Evolutionary conservation across 1,140 invertebrate species (phyloP).

Genomic region (Myzus persicae): DNA sequence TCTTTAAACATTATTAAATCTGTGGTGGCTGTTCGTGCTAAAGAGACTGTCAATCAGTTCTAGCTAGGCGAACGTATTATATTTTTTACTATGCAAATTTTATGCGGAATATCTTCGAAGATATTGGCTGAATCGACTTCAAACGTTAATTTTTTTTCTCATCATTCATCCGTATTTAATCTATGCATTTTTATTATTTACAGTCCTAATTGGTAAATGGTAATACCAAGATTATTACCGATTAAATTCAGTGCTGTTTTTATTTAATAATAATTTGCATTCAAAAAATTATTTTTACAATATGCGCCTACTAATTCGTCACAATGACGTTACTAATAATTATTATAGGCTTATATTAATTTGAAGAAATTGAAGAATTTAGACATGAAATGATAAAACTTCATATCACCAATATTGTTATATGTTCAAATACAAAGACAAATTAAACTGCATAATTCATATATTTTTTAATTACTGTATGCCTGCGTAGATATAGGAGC

Average conservation of each 20-base stretch:
- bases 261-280: background rate
- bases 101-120: background rate
- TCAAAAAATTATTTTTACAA: background rate
- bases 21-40: background rate
- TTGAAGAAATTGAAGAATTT: background rate
- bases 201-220: background rate
- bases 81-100: background rate
- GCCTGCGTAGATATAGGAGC: background rate
- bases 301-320: too few species aligned
- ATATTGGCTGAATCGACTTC: background rate
- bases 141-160: background rate
- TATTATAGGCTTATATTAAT: background rate
- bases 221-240: background rate
- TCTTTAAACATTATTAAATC: background rate
- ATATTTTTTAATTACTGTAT: background rate
- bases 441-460: background rate
- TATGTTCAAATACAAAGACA: background rate
- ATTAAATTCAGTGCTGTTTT: background rate
- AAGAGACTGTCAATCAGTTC: background rate
- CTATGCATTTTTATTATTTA: background rate
- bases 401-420: background rate
- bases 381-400: background rate
- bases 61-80: background rate
- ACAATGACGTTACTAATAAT: background rate
- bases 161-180: background rate